Evolutionary conservation across 2,113 vertebrate genomes (phyloP), one percentile per base, ranked within the genome.

Genomic region (Chamaea fasciata): DNA sequence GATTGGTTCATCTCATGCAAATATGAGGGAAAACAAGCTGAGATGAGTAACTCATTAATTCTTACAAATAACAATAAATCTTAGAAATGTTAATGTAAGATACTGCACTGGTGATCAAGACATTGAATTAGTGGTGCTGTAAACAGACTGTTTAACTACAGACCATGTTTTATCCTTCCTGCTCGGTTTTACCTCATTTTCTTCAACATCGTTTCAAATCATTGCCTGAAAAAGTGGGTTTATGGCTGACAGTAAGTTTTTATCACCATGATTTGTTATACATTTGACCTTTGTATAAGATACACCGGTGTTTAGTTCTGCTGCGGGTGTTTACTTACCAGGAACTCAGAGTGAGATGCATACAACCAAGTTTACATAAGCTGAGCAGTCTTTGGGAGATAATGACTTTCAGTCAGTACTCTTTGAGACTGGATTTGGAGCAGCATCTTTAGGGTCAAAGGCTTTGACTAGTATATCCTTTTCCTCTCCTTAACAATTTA

Each of bases 361-460:
- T 37, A 77, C 52, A 95, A 63, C 63, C 7, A 52, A 74, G 94
- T 97, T 94, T 94, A 97, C 71, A 88, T 75, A 94, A 90, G 7
- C 49, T 52, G 57, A 88, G 65, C 0, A 3, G 83, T 92, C 92
- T 75, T 94, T 90, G 92, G 56, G 37, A 86, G 85, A 83, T 87
- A 94, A 95, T 92, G 79, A 92, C 92, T 95, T 97, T 93, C 85
- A 90, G 79, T 78, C 76, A 71, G 52, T 86, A 22, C 33, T 83
- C 23, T 89, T 91, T 71, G 68, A 86, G 55, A 24, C 33, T 75
- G 82, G 88, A 81, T 95, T 93, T 93, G 90, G 86, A 92, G 50
- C 71, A 59, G 39, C 33, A 93, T 86, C 71, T 37, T 88, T 75
- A 68, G 85, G 94, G 95, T 95, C 95, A 97, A 78, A 97, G 90